Percentiles rank a stretch among this genome's conserved stretches.
Evolutionary conservation across 1,140 invertebrate genomes (phyloP).

Genomic region (Daktulosphaira vitifoliae): DNA sequence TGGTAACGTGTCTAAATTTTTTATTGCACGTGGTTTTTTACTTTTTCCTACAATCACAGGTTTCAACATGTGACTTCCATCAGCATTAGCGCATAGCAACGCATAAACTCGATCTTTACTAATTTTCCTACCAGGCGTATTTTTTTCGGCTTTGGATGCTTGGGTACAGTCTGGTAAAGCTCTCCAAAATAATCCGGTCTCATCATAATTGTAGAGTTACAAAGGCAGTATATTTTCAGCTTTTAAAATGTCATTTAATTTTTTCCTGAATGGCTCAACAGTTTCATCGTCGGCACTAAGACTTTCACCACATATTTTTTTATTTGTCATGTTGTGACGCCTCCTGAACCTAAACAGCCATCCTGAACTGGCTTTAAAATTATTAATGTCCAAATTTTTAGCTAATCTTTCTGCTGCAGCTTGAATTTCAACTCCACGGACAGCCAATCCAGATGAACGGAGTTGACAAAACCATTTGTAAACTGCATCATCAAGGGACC

Average conservation of each 20-base stretch:
- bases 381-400: too few relatives aligned
- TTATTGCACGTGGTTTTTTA: constrained; percentile 41
- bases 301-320: constrained; percentile 41
- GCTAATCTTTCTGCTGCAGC: too few relatives aligned
- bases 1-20: constrained; percentile 32
- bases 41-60: constrained; percentile 42
- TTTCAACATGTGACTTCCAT: constrained; percentile 35
- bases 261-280: constrained; percentile 34
- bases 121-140: constrained; percentile 4
- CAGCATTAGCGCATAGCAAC: constrained; percentile 43
- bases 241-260: constrained; percentile 35
- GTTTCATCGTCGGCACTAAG: constrained; percentile 37
- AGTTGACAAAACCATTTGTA: constrained; percentile 29
- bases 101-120: constrained; percentile 38
- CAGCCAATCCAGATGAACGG: too few relatives aligned
- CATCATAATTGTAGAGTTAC: constrained; percentile 42
- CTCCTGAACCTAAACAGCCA: constrained; percentile 43
- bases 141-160: constrained; percentile 35
- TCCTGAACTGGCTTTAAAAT: constrained; percentile 43
- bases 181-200: constrained; percentile 41
- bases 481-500: constrained; percentile 1
- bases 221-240: constrained; percentile 39
- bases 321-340: constrained; percentile 36
- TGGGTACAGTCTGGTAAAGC: constrained; percentile 38
- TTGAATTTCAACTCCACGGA: too few relatives aligned